These are phyloP conservation scores for Luperina nickerlii DNA, from an alignment of 2,888 invertebrate species.

Conservation along the genomic window DNA sequence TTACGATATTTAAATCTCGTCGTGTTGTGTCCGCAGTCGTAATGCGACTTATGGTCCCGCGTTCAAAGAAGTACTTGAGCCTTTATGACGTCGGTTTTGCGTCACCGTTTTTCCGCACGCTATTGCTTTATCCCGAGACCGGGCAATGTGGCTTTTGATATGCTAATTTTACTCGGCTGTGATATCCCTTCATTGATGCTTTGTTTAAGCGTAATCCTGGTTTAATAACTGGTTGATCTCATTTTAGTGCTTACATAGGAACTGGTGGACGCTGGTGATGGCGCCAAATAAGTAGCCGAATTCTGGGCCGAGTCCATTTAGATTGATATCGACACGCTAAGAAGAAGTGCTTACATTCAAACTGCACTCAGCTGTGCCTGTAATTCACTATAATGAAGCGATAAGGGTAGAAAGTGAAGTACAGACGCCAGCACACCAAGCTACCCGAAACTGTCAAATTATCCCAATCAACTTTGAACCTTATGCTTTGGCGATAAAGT, in stretches of 20 bases:
- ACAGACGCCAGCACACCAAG: not conserved
- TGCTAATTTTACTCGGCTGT: constrained; percentile 50
- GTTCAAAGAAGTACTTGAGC: constrained; percentile 14
- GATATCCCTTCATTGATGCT: constrained; percentile 20
- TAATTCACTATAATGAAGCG: not conserved
- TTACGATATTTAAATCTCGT: constrained; percentile 22
- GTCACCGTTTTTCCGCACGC: constrained; percentile 36
- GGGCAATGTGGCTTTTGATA: constrained; percentile 50
- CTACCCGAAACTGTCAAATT: too few species aligned
- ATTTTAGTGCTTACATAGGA: not conserved
- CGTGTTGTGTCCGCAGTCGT: not conserved
- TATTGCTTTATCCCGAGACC: constrained; percentile 35
- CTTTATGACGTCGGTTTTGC: constrained; percentile 37
- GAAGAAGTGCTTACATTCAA: not conserved
- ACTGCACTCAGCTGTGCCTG: not conserved
- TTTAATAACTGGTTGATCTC: not conserved
- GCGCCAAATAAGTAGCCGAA: too few species aligned
- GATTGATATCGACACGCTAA: too few species aligned
- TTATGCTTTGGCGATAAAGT: too few species aligned
- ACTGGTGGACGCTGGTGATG: too few species aligned
- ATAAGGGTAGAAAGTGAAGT: not conserved
- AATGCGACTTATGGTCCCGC: not conserved
- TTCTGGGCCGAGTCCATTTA: too few species aligned
- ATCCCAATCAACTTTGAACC: too few species aligned
- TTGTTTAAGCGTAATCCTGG: not conserved